These are phyloP conservation scores for Euclidia mi DNA, from an alignment of 2,888 invertebrate species.

Conservation along the genomic window DNA sequence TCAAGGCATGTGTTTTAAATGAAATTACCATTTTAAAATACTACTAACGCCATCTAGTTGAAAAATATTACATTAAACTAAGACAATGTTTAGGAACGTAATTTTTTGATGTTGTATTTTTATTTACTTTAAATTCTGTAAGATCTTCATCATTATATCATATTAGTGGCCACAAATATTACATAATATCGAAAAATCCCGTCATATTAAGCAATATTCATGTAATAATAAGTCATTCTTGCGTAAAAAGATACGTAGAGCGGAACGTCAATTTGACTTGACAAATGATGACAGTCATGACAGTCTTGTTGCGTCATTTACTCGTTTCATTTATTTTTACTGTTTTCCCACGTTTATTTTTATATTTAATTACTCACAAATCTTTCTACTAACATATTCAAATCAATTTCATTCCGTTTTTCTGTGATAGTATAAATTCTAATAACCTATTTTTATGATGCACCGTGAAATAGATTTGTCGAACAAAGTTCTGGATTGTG, in stretches of 20 bases:
- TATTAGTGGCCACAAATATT: no score
- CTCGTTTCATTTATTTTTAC: slow-evolving; percentile 55
- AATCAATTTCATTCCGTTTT: background rate
- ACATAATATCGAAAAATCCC: no score
- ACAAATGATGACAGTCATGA: no score
- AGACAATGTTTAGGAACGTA: no score
- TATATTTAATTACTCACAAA: slow-evolving; percentile 21
- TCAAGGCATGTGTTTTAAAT: background rate
- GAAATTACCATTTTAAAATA: background rate
- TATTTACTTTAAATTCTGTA: no score
- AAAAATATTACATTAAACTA: no score
- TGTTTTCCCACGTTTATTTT: slow-evolving; percentile 69
- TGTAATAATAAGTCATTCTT: background rate
- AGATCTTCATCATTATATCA: no score
- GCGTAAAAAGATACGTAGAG: slow-evolving; percentile 14
- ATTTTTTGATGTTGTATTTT: no score
- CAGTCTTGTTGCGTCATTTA: slow-evolving; percentile 69
- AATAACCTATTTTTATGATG: background rate
- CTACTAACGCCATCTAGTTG: slow-evolving; percentile 31
- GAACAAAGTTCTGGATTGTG: slow-evolving; percentile 24
- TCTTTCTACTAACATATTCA: background rate
- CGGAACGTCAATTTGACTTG: slow-evolving; percentile 23
- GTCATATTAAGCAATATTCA: no score
- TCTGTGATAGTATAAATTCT: background rate
- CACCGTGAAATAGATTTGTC: slow-evolving; percentile 3